Conservation (phyloP, 2,888 invertebrate genomes). For the Polylopha cassiicola region DNA sequence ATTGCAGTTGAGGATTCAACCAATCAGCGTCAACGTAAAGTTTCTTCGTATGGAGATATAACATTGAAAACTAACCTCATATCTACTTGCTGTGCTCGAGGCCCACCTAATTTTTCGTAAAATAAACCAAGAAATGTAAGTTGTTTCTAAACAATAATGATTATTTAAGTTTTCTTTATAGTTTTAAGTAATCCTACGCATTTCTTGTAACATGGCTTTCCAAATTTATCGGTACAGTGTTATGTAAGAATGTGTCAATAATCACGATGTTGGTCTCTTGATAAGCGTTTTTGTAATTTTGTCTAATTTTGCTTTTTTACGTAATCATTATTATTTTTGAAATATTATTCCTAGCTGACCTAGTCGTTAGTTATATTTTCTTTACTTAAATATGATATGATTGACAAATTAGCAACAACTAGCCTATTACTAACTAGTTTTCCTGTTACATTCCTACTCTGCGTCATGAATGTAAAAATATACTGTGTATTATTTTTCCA, state of each 20-base stretch:
- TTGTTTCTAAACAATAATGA: conserved; percentile 20
- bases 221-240: conserved; percentile 25
- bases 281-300: too few species aligned
- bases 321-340: too few species aligned
- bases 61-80: conserved; percentile 26
- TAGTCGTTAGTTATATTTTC: too few species aligned
- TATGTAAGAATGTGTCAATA: conserved; percentile 39
- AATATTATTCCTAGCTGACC: too few species aligned
- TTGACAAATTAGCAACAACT: too few species aligned
- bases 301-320: too few species aligned
- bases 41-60: conserved; percentile 9
- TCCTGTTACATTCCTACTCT: too few species aligned
- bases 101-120: conserved; percentile 16
- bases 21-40: conserved; percentile 1
- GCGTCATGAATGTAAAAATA: too few species aligned
- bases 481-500: too few species aligned
- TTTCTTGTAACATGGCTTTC: not conserved
- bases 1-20: not conserved
- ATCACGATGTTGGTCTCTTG: conserved; percentile 12
- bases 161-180: not conserved
- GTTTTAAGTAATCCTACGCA: not conserved
- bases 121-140: conserved; percentile 31
- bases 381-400: too few species aligned
- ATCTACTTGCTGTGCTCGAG: conserved; percentile 31
- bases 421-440: too few species aligned